Evolutionary conservation across 2,888 invertebrate species (phyloP).

Genomic region (Caenorhabditis japonica): DNA sequence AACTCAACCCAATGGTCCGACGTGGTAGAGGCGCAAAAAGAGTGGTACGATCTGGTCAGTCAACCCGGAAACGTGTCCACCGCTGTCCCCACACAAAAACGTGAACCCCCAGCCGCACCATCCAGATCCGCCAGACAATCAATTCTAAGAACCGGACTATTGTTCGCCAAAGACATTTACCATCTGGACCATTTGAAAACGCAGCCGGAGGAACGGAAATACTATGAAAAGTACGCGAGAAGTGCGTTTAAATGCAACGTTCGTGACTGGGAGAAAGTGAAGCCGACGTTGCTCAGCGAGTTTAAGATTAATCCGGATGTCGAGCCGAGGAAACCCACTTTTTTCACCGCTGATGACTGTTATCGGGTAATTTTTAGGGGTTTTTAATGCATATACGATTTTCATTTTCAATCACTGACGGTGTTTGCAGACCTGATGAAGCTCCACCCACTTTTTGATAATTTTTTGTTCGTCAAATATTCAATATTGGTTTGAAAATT

Average conservation of each 20-base stretch:
- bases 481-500: too few species aligned
- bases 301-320: slow-evolving; percentile 39
- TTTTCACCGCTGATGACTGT: slow-evolving; percentile 61
- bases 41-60: slow-evolving; percentile 39
- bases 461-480: too few species aligned
- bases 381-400: too few species aligned
- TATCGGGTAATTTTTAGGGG: slow-evolving; percentile 51
- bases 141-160: slow-evolving; percentile 54
- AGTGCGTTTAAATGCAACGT: slow-evolving; percentile 50
- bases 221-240: slow-evolving; percentile 55
- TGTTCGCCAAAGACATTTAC: slow-evolving; percentile 62
- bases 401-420: too few species aligned
- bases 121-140: slow-evolving; percentile 4
- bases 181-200: slow-evolving; percentile 54
- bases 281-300: slow-evolving; percentile 59
- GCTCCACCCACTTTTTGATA: too few species aligned
- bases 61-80: slow-evolving; percentile 24
- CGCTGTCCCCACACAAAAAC: not conserved
- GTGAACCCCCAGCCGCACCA: slow-evolving; percentile 2
- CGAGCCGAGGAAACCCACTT: slow-evolving; percentile 45
- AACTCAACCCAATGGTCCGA: slow-evolving; percentile 51
- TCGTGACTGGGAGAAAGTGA: slow-evolving; percentile 57
- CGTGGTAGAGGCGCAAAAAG: slow-evolving; percentile 49
- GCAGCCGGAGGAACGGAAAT: slow-evolving; percentile 24
- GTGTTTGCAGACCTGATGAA: too few species aligned